A percentile compares a stretch with the other conserved stretches of the same genome.
Evolutionary conservation across 1,140 invertebrate genomes (phyloP).

Genomic region (Papilio aristodemus): DNA sequence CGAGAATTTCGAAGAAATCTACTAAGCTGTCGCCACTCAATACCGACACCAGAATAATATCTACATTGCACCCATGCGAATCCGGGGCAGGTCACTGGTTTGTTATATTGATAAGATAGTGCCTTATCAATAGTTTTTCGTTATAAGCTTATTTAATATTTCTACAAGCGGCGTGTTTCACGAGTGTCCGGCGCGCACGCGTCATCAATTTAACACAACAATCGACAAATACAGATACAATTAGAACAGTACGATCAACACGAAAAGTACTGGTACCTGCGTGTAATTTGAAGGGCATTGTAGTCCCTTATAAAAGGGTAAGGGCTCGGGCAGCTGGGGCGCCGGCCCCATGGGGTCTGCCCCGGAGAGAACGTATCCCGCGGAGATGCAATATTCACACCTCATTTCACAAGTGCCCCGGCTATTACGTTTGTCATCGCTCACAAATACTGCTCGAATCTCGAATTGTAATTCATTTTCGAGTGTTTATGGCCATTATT

Average conservation of each 20-base stretch:
- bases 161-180: conserved; percentile 12
- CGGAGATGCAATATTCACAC: conserved; percentile 76
- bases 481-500: conserved; percentile 8
- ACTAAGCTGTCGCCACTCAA: no score
- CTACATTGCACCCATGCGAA: no score
- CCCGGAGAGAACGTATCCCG: conserved; percentile 50
- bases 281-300: conserved; percentile 56
- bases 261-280: conserved; percentile 54
- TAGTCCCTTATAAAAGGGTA: conserved; percentile 49
- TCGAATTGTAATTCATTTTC: conserved; percentile 20
- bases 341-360: conserved; percentile 45
- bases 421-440: conserved; percentile 64
- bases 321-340: conserved; percentile 54
- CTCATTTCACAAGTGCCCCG: conserved; percentile 71
- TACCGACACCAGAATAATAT: no score
- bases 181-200: conserved; percentile 41
- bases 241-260: conserved; percentile 37
- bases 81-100: no score
- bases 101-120: no score
- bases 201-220: conserved; percentile 49
- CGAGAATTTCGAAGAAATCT: no score
- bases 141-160: no score
- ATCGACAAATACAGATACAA: conserved; percentile 48
- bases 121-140: no score
- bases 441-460: conserved; percentile 40